Percentiles rank a stretch among this genome's conserved stretches.
These are phyloP conservation scores for Tryphoninae sp. DNA, from an alignment of 2,888 invertebrate species.

Conservation along the genomic window DNA sequence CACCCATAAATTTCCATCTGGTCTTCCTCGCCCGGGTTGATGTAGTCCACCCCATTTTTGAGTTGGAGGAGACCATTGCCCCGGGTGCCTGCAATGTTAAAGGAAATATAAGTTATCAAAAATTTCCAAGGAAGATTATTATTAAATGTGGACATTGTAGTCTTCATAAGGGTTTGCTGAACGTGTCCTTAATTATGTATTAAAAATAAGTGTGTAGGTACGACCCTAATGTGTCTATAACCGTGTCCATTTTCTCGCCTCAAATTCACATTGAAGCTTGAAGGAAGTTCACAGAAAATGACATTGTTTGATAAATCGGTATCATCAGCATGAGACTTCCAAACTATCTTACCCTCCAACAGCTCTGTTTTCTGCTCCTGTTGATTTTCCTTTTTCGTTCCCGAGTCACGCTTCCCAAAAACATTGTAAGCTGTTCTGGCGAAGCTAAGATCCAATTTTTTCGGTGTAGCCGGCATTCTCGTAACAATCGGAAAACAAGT, in stretches of 20 bases:
- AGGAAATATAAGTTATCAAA: constrained; percentile 5
- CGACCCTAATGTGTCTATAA: too few species aligned
- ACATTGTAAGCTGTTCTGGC: constrained; percentile 80
- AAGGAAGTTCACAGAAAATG: too few species aligned
- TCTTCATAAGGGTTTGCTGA: too few species aligned
- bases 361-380: constrained; percentile 80
- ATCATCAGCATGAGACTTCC: too few species aligned
- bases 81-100: constrained; percentile 74
- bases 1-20: constrained; percentile 83
- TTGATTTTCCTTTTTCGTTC: constrained; percentile 75
- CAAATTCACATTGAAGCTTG: too few species aligned
- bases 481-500: not conserved
- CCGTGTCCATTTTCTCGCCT: too few species aligned
- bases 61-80: constrained; percentile 77
- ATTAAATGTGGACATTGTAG: not conserved
- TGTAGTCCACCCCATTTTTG: constrained; percentile 81
- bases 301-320: too few species aligned
- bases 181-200: too few species aligned
- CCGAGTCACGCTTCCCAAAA: constrained; percentile 76
- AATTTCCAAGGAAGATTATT: constrained; percentile 28
- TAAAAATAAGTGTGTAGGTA: too few species aligned
- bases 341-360: constrained; percentile 79
- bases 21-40: constrained; percentile 84
- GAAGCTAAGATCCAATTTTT: constrained; percentile 80
- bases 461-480: constrained; percentile 80